Conservation (phyloP, 2,797 vertebrate genomes). For the Taeniopygia guttata region DNA sequence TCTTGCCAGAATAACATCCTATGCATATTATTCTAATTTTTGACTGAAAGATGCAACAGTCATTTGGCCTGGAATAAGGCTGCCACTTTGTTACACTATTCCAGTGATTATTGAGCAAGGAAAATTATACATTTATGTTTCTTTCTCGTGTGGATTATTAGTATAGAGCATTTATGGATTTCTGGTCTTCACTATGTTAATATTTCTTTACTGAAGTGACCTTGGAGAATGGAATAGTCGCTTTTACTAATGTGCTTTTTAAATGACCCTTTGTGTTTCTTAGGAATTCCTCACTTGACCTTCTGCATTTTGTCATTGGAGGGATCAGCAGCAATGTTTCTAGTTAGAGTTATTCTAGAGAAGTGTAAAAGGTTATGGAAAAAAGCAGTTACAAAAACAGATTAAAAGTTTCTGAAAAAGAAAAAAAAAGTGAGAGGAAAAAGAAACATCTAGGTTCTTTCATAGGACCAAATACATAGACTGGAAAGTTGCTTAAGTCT, state of each 20-base stretch:
- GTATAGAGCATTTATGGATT: background rate
- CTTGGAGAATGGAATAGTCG: background rate
- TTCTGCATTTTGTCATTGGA: conserved; percentile 34
- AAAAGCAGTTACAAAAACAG: conserved; percentile 68
- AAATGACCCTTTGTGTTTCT: background rate
- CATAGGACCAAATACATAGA: conserved; percentile 69
- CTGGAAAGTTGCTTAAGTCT: conserved; percentile 76
- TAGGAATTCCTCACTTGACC: conserved; percentile 48
- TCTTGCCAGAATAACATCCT: conserved; percentile 3
- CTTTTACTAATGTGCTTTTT: background rate
- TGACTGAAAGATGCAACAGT: background rate
- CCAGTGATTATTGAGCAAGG: background rate
- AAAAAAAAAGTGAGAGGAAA: conserved; percentile 54
- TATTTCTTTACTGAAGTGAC: conserved; percentile 1
- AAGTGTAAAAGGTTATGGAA: conserved; percentile 58
- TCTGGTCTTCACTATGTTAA: background rate
- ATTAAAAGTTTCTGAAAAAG: conserved; percentile 45
- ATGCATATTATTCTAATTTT: background rate
- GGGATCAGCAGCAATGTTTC: conserved; percentile 38
- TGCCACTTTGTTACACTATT: conserved; percentile 4
- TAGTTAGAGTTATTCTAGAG: conserved; percentile 66
- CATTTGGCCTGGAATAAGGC: background rate
- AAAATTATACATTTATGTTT: conserved; percentile 11
- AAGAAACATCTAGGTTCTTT: conserved; percentile 74
- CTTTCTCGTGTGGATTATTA: conserved; percentile 12